Conservation (phyloP, 2,113 vertebrate species). For the Plotosus lineatus region DNA sequence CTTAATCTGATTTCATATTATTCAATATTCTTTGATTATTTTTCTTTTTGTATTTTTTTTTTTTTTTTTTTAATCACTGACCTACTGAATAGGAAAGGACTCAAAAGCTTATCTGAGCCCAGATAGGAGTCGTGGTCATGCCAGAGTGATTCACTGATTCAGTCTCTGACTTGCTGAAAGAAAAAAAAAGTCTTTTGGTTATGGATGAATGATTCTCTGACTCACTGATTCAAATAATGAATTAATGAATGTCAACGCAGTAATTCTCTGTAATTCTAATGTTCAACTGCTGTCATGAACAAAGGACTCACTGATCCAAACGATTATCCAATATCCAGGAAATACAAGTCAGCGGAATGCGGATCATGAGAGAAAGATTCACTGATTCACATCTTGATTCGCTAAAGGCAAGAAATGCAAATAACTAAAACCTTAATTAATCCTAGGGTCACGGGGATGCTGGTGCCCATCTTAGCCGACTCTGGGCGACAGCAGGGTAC, state of each 20-base stretch:
- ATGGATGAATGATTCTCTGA: neutral
- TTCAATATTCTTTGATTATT: no score
- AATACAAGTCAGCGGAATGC: neutral
- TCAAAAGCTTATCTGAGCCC: neutral
- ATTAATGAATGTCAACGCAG: neutral
- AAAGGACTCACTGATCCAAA: neutral
- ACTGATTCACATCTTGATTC: neutral
- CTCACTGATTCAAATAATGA: neutral
- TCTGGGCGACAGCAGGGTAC: no score
- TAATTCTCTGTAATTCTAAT: neutral
- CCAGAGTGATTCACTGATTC: neutral
- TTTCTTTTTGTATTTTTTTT: no score
- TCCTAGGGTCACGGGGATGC: no score
- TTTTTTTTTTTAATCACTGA: neutral
- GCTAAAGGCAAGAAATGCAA: no score
- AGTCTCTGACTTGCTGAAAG: neutral
- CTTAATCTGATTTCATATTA: no score
- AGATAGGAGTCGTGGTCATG: neutral
- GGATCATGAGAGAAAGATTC: neutral
- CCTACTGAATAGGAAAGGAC: neutral
- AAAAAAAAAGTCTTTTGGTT: neutral
- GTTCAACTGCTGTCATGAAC: neutral
- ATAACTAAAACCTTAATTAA: no score
- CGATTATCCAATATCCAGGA: neutral
- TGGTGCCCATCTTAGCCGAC: no score